These are phyloP conservation scores for Rhabdomys pumilio DNA, from an alignment of 2,797 vertebrate species.

Conservation along the genomic window DNA sequence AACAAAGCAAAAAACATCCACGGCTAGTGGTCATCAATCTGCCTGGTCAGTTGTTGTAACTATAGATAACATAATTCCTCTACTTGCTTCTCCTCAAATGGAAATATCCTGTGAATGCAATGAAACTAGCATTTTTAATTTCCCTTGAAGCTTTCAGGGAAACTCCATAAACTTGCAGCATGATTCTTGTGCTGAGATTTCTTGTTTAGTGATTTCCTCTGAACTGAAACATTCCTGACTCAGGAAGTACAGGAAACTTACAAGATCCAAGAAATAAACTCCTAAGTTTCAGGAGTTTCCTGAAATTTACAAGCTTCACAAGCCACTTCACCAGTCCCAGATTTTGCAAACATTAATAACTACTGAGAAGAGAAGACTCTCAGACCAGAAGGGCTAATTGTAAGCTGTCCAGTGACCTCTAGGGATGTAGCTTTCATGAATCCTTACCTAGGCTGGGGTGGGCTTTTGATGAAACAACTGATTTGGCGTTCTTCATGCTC, in stretches of 20 bases:
- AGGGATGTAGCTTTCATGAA: not conserved
- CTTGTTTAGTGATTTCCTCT: not conserved
- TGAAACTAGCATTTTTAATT: not conserved
- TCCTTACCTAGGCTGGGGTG: not conserved
- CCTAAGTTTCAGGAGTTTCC: not conserved
- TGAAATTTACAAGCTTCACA: not conserved
- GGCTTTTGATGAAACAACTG: not conserved
- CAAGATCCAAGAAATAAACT: not conserved
- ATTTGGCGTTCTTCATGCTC: not conserved
- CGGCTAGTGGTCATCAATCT: not conserved
- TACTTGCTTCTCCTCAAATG: not conserved
- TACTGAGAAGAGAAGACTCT: not conserved
- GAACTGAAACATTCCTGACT: not conserved
- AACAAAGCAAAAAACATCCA: constrained; percentile 18
- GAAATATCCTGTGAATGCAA: not conserved
- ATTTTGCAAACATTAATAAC: not conserved
- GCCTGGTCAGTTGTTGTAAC: constrained; percentile 10
- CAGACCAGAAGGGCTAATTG: not conserved
- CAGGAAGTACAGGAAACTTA: not conserved
- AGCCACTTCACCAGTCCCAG: too few relatives aligned
- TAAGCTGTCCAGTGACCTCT: not conserved
- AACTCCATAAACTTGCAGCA: not conserved
- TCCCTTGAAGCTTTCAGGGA: not conserved
- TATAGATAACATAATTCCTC: not conserved
- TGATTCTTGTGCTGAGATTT: not conserved